A percentile compares a stretch with the other conserved stretches of the same genome.
Conservation (phyloP, 1,140 invertebrate genomes). For the Hormaphis cornu region DNA sequence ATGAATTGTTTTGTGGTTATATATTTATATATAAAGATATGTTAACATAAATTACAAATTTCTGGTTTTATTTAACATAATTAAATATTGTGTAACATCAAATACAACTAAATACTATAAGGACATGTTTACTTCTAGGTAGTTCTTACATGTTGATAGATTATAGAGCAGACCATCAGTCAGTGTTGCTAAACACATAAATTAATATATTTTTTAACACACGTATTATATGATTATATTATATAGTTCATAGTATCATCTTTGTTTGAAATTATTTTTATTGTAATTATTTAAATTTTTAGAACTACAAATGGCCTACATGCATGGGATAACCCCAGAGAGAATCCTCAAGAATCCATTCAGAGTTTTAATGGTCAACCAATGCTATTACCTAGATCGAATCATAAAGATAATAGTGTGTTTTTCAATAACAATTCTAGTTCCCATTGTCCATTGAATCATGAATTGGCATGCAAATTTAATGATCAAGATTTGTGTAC, state of each 20-base stretch:
- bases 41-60: no score
- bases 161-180: no score
- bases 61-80: no score
- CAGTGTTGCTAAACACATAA: no score
- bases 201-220: no score
- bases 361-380: not conserved
- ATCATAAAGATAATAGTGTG: not conserved
- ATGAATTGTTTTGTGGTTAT: no score
- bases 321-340: constrained; percentile 6
- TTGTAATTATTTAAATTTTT: not conserved
- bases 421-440: not conserved
- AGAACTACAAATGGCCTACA: not conserved
- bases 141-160: no score
- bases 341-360: not conserved
- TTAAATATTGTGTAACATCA: no score
- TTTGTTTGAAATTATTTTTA: not conserved
- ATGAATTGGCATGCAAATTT: constrained; percentile 7
- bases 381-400: not conserved
- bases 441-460: not conserved
- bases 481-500: not conserved
- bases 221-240: no score
- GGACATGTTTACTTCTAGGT: no score
- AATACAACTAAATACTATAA: no score
- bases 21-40: no score
- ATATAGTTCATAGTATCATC: not conserved